phyloP scores from a whole-genome alignment of 2,888 invertebrate species.

The Ennomos quercinarius region DNA sequence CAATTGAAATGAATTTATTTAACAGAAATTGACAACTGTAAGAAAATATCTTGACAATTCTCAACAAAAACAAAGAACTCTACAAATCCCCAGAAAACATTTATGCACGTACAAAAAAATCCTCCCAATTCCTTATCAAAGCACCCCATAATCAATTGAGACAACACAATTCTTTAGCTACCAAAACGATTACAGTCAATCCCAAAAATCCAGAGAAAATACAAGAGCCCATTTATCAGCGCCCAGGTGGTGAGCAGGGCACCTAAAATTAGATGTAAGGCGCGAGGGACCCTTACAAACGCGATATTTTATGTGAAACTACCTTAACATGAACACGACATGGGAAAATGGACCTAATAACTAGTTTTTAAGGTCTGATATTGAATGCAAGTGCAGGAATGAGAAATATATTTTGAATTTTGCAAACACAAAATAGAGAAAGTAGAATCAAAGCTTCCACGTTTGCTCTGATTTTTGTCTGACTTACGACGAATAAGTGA shows the following conservation, averaged over 20 bases:
- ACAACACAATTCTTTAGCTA: slow-evolving; percentile 25
- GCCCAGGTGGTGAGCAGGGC: slow-evolving; percentile 55
- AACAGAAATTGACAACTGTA: too few species aligned
- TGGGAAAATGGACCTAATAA: neutral
- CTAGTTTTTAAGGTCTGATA: neutral
- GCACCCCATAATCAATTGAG: slow-evolving; percentile 14
- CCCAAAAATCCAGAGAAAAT: slow-evolving; percentile 43
- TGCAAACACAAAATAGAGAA: too few species aligned
- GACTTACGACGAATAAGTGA: too few species aligned
- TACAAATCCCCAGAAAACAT: too few species aligned
- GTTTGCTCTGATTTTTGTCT: too few species aligned
- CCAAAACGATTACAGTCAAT: slow-evolving; percentile 37
- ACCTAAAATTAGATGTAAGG: slow-evolving; percentile 56
- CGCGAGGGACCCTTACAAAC: slow-evolving; percentile 46
- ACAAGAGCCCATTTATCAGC: slow-evolving; percentile 52
- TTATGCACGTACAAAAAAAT: too few species aligned
- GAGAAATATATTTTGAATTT: too few species aligned
- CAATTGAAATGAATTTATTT: neutral
- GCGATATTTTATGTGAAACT: slow-evolving; percentile 33
- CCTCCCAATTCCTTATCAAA: slow-evolving; percentile 2
- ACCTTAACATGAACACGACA: slow-evolving; percentile 5
- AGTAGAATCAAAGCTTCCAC: too few species aligned
- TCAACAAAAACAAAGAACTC: too few species aligned
- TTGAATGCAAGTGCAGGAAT: neutral
- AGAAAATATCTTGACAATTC: too few species aligned